Evolutionary conservation across 2,888 invertebrate genomes (phyloP).

Genomic region (Galerucella calmariensis): DNA sequence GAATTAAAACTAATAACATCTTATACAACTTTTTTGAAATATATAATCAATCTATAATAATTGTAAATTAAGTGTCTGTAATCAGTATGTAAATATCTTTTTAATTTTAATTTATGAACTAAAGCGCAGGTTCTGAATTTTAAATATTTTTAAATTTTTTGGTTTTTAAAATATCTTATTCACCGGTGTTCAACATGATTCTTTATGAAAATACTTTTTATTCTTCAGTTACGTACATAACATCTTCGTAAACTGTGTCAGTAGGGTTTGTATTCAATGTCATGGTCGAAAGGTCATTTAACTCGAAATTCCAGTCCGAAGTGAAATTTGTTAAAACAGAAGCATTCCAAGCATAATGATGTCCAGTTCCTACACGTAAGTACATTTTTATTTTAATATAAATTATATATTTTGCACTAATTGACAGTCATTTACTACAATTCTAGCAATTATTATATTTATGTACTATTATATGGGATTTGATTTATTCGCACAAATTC

Average conservation of each 20-base stretch:
- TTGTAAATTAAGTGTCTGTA: background rate
- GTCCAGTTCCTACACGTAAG: background rate
- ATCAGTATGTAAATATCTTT: background rate
- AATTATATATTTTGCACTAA: background rate
- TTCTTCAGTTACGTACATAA: background rate
- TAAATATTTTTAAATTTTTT: background rate
- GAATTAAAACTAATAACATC: background rate
- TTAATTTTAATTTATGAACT: background rate
- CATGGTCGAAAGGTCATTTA: constrained; percentile 40
- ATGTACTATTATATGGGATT: too few relatives aligned
- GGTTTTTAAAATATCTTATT: background rate
- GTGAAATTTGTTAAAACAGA: constrained; percentile 21
- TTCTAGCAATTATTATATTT: background rate
- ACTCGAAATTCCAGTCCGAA: constrained; percentile 22
- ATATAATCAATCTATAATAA: background rate
- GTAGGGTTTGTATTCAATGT: constrained; percentile 40
- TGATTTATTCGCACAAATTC: too few relatives aligned
- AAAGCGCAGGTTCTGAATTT: too few relatives aligned
- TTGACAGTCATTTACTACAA: background rate
- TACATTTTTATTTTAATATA: background rate
- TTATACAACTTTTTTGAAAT: background rate
- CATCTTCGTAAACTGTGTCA: constrained; percentile 39
- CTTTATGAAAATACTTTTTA: background rate
- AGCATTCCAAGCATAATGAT: constrained; percentile 17
- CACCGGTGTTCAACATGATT: background rate